Base-by-base conservation (phyloP, 35 echinoderm and acorn worm genomes). In the Ophioderma brevispina region DNA sequence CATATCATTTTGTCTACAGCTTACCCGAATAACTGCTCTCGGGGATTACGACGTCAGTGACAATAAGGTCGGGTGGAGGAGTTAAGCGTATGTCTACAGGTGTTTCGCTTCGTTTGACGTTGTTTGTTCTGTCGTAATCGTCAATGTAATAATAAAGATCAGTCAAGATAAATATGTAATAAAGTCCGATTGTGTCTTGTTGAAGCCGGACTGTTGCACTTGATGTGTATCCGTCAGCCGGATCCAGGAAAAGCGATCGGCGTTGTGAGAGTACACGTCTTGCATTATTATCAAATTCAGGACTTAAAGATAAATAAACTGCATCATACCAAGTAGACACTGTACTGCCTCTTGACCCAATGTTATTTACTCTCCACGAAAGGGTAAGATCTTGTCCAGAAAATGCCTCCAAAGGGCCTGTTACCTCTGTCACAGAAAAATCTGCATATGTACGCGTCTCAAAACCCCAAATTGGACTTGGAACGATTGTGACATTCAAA, bases 381-480 rank as follows among this genome's bases (percentile, higher is more conserved):
- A 84, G 40, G 28, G 81, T 55, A 43, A 84, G 42, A 15, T 84
- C 81, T 84, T 84, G 28, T 32, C 81, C 81, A 37, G 81, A 84
- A 36, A 33, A 55, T 32, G 31, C 81, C n/a, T 84, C 81, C 25
- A 38, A 15, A 33, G 42, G 81, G 33, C 49, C 81, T 17, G 31
- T 18, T 0, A 84, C 43, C 25, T n/a, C 41, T 10, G 81, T 52
- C 10, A 36, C 81, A 32, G 42, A 33, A 55, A 84, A 33, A 38
- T 84, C 81, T 13, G 81, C 41, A 33, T 52, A 84, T 28, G 81
- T 84, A 21, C 81, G 13, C 19, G 81, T 84, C 55, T 84, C 81
- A 84, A 84, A 84, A 38, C 81, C 81, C 81, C 81, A 84, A 31
- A 84, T 55, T 0, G 81, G 81, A 32, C 81, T 84, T n/a, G 81